Base-by-base conservation (phyloP, 2,888 invertebrate species). In the Chorisops tibialis region DNA sequence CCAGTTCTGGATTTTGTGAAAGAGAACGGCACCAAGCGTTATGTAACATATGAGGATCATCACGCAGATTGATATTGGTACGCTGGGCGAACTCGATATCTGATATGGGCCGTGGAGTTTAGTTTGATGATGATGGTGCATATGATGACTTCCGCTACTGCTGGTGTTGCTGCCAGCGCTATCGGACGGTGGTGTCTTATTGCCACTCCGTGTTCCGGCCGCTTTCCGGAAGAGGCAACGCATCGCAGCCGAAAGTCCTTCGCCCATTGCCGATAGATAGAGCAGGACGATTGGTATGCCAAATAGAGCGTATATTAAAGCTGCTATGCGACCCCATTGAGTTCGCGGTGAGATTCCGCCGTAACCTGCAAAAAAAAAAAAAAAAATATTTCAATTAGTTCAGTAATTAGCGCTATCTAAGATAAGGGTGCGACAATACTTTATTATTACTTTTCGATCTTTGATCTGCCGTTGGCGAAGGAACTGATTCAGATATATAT, bases 1-100 rank as follows among this genome's bases (percentile, higher is more conserved):
- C 98, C 97, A 98, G 68, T 87, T 86, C 76, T 97, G 97, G 74
- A 96, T 88, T 59, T 89, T 83, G 65, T 91, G 88, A 78, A 98
- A 98, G 67, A 97, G 82, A 63, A 92, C 81, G 1, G 96, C 91
- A 12, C 97, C 97, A 37, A 92, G 87, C 63, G 89, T 88, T 70
- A 97, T 86, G 78, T 97, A 97, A 68, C 88, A 83, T 50, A 92
- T 81, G 71, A 97, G 87, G 45, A 96, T 87, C 68, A 93, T 80
- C 64, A 96, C 80, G 73, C 95, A 94, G 54, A 97, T 83, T 59
- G 87, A 84, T 63, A 96, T 87, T 50, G 97, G 97, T 63, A 97
- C 95, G 67, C 91, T 74, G n/a, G 73, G 66, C 12, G 75, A 70
- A 18, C 69, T 50, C 7, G 71, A 24, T 12, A 65, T 61, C 37